Conservation (phyloP, 1,140 invertebrate species). For the Drosophila bifasciata region DNA sequence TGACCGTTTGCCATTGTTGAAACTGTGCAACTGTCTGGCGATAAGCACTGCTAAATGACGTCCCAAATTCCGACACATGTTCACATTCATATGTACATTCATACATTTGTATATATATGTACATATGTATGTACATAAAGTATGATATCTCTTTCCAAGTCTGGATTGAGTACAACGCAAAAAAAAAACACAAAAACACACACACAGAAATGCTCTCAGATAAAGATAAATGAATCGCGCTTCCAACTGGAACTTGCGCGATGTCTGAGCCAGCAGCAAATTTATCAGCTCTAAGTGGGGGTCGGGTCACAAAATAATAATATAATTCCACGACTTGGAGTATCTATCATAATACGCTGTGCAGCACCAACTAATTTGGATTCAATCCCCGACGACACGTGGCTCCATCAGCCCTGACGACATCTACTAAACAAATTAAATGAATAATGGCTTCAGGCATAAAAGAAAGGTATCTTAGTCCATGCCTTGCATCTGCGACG, state of each 20-base stretch:
- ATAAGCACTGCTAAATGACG: neutral
- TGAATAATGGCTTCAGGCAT: neutral
- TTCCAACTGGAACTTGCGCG: constrained; percentile 25
- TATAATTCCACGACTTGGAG: no score
- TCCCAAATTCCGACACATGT: neutral
- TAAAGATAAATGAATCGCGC: constrained; percentile 22
- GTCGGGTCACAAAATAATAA: constrained; percentile 18
- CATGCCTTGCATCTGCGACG: neutral
- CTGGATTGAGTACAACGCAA: constrained; percentile 31
- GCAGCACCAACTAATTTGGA: constrained; percentile 27
- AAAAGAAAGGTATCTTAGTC: neutral
- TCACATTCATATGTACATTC: neutral
- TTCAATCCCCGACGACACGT: constrained; percentile 19
- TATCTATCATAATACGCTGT: constrained; percentile 5
- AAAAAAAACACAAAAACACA: constrained; percentile 10
- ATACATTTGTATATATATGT: constrained; percentile 3
- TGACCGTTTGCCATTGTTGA: no score
- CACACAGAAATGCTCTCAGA: neutral
- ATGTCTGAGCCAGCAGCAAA: constrained; percentile 13
- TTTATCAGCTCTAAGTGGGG: constrained; percentile 20
- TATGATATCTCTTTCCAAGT: constrained; percentile 13
- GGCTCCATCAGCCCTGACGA: constrained; percentile 5
- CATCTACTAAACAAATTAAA: constrained; percentile 2
- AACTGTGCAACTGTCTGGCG: neutral
- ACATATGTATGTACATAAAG: neutral